Base-by-base conservation (phyloP, 2,113 vertebrate genomes). In the Etheostoma cragini region DNA sequence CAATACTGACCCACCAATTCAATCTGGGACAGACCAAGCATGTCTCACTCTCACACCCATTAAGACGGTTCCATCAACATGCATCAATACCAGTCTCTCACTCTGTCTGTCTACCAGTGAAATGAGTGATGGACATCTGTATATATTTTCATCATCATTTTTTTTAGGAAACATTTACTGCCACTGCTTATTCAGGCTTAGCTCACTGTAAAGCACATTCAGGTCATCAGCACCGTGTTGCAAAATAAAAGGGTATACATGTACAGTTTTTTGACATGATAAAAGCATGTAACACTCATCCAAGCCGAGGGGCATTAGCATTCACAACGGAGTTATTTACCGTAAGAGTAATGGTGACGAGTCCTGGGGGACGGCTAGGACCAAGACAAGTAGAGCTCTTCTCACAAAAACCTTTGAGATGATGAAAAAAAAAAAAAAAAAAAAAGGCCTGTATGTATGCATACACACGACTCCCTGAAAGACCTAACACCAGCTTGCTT, bases 41-140 rank as follows among this genome's bases (percentile, higher is more conserved):
- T 67, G 76, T 81, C 83, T 71, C 6, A 22, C 46, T 81, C 83
- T 71, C 6, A 26, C 46, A 74, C 64, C 80, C 63, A 66, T 67
- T 52, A 21, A 26, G 67, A 46, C 45, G 45, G 33, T 21, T 13
- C 45, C 49, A 69, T 74, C 26, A 47, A 45, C 49, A 45, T 58
- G 38, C 66, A 78, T 72, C 65, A 73, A 46, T 10, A 63, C 13
- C 68, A 76, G 16, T 53, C 8, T 78, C 63, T 50, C 78, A 6
- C 72, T 46, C 47, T 1, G 35, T 26, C 26, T 12, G 6, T 22
- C 58, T 5, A 35, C 35, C 22, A 24, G 13, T 11, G 52, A 17
- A 47, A 57, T 24, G 19, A 56, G 50, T n/a, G 49, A 3, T 10
- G 56, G 68, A 57, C 35, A 19, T 71, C 21, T 45, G 64, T 64